phyloP scores from a whole-genome alignment of 2,797 vertebrate genomes.

The Podarcis siculus region DNA sequence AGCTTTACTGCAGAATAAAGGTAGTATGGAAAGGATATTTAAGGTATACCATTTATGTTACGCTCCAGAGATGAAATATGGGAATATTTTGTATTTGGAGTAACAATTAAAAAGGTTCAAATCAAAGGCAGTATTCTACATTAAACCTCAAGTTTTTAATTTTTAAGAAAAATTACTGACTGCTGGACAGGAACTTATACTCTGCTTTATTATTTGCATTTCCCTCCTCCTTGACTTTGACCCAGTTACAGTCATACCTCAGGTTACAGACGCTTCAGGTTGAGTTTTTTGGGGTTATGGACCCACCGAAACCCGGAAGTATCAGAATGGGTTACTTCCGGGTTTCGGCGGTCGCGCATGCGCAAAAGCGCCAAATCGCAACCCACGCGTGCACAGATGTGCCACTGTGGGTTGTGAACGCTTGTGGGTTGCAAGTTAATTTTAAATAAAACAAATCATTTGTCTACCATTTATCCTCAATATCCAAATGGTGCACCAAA shows the following conservation, averaged over 20 bases:
- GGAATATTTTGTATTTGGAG: conserved; percentile 25
- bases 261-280: no score
- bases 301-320: no score
- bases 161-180: conserved; percentile 26
- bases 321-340: no score
- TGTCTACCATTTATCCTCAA: not conserved
- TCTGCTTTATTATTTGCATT: conserved; percentile 44
- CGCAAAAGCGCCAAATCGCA: no score
- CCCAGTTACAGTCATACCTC: not conserved
- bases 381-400: no score
- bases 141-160: conserved; percentile 36
- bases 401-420: no score
- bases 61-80: conserved; percentile 32
- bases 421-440: conserved; percentile 19
- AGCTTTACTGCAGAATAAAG: conserved; percentile 57
- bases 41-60: conserved; percentile 44
- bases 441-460: conserved; percentile 14
- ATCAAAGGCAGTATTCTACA: conserved; percentile 26
- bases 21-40: conserved; percentile 56
- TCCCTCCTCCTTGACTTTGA: conserved; percentile 16
- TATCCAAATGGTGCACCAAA: not conserved
- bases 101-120: conserved; percentile 33
- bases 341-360: no score
- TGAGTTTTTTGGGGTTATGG: no score
- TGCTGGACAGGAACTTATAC: conserved; percentile 24